phyloP scores from a whole-genome alignment of 1,140 invertebrate genomes.

The Hormaphis cornu region DNA sequence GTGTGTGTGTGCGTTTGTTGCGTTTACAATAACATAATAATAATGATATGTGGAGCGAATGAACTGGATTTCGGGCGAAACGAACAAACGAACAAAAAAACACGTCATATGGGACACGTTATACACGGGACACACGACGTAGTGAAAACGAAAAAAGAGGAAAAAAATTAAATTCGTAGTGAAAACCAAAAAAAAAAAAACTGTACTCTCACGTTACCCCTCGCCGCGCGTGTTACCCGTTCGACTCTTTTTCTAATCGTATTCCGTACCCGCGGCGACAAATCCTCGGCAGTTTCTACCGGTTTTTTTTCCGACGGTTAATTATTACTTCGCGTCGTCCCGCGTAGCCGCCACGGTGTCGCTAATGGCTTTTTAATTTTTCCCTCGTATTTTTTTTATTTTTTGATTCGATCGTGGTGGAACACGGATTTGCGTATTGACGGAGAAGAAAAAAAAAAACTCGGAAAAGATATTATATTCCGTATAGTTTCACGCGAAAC shows the following conservation, averaged over 20 bases:
- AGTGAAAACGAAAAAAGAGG: neutral
- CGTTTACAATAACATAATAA: too few relatives aligned
- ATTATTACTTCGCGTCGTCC: neutral
- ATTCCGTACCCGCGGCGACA: neutral
- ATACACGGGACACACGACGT: neutral
- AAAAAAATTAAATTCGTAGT: too few relatives aligned
- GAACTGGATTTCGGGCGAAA: neutral
- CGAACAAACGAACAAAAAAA: neutral
- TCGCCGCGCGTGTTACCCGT: neutral
- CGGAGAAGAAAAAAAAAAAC: too few relatives aligned
- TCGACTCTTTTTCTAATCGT: slow-evolving; percentile 20
- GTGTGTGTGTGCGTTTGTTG: too few relatives aligned
- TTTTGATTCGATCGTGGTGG: too few relatives aligned
- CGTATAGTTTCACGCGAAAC: too few relatives aligned
- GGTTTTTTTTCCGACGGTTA: neutral
- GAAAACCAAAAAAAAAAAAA: neutral
- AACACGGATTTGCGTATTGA: too few relatives aligned
- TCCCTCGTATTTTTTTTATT: too few relatives aligned
- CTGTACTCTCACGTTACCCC: neutral
- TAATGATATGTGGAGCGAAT: neutral
- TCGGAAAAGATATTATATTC: too few relatives aligned
- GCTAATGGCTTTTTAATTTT: slow-evolving; percentile 6
- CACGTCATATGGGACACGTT: neutral
- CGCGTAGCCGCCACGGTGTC: neutral
- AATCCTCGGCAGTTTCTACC: slow-evolving; percentile 7